These are phyloP conservation scores for Bryconaethiops microstoma DNA, from an alignment of 2,797 vertebrate species.

Conservation along the genomic window DNA sequence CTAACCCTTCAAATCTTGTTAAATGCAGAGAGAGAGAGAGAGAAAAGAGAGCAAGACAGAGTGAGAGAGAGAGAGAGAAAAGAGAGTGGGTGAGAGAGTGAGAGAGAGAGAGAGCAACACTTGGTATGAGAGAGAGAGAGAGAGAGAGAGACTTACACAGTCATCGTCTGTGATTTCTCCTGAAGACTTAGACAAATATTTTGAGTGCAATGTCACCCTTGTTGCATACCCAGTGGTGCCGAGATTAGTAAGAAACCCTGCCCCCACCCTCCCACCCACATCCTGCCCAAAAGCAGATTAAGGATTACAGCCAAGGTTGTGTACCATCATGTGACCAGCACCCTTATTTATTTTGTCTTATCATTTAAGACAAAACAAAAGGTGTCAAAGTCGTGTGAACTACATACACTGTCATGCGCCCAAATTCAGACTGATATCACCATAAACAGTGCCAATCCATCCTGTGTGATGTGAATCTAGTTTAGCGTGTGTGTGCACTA, in stretches of 20 bases:
- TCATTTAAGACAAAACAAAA: constrained; percentile 15
- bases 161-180: not conserved
- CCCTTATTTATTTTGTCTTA: constrained; percentile 11
- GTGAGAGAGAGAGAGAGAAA: too few relatives aligned
- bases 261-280: constrained; percentile 3
- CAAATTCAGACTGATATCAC: not conserved
- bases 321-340: constrained; percentile 41
- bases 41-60: not conserved
- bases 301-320: constrained; percentile 44
- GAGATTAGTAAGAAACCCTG: constrained; percentile 43
- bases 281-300: constrained; percentile 53
- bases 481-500: not conserved
- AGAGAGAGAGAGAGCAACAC: not conserved
- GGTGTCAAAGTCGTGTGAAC: not conserved
- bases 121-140: too few relatives aligned
- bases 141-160: not conserved
- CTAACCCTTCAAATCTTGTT: not conserved
- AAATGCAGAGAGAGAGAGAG: not conserved
- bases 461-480: not conserved
- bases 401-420: not conserved
- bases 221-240: constrained; percentile 20
- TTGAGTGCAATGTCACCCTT: constrained; percentile 33
- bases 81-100: too few relatives aligned
- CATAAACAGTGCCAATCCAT: not conserved
- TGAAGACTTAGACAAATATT: constrained; percentile 16